Percentiles rank a stretch among this genome's conserved stretches.
Evolutionary conservation across 2,888 invertebrate species (phyloP).

Genomic region (Apamea epomidion): DNA sequence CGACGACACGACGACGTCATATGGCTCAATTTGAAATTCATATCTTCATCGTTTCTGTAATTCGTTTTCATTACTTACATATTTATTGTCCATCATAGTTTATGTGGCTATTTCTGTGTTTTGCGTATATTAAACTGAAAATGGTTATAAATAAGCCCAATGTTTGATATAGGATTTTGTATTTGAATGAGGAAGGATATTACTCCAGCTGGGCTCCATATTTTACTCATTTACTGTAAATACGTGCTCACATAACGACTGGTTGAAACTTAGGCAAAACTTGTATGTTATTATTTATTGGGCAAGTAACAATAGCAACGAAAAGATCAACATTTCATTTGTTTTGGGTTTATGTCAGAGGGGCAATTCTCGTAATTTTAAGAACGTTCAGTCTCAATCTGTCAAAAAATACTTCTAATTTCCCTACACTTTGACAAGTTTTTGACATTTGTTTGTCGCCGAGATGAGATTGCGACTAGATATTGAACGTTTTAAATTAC

Average conservation of each 20-base stretch:
- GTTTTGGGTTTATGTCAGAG: too few species aligned
- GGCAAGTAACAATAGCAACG: background rate
- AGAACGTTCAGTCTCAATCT: too few species aligned
- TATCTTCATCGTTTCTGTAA: background rate
- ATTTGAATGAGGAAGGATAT: slow-evolving; percentile 6
- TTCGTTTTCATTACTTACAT: slow-evolving; percentile 30
- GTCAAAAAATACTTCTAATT: too few species aligned
- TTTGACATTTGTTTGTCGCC: too few species aligned
- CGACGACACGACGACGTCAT: slow-evolving; percentile 6
- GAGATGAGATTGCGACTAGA: too few species aligned
- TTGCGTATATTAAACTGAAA: background rate
- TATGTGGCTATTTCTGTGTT: slow-evolving; percentile 11
- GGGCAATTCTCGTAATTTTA: too few species aligned
- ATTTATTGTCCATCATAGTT: slow-evolving; percentile 29
- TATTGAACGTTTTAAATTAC: too few species aligned
- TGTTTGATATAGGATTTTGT: background rate
- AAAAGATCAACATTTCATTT: background rate
- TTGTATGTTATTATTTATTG: background rate
- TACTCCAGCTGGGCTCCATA: background rate
- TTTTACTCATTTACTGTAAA: background rate
- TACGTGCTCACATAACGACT: background rate
- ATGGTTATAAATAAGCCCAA: background rate
- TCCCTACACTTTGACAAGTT: too few species aligned
- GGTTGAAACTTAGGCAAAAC: background rate
- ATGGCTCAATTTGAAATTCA: slow-evolving; percentile 49